Evolutionary conservation across 1,140 invertebrate genomes (phyloP), one percentile per base, ranked within the genome.

Genomic region (Doryteuthis pealeii): DNA sequence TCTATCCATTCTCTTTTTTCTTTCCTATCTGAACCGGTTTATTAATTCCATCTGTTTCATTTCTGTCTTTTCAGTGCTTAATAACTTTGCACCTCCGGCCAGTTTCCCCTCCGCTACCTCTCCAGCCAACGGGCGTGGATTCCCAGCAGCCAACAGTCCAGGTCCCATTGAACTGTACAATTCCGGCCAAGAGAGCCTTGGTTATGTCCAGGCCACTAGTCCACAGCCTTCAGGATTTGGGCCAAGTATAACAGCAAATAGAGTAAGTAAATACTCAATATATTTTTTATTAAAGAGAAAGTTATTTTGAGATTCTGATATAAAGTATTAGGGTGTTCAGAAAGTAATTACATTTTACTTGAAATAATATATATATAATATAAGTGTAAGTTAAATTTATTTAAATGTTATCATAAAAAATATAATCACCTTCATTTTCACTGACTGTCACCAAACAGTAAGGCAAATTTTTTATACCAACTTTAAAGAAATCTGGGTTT

Each of bases 141-240:
- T 96, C 89, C 94, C 94, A 32, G 92, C 94, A 32, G 93, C 95
- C 77, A 95, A 95, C 87, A 96, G 94, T 73, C 90, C 90, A 28
- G 89, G 89, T 76, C 95, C 71, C 18, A 93, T 96, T 82, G 95
- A 96, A 87, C 94, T 96, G 90, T 96, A 95, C 90, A 94, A 92
- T 89, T 93, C 93, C 82, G 91, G 89, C 82, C 93, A 86, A 75
- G 92, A 95, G 87, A 92, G 93, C 88, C 94, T 95, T 70, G 94
- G 94, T 85, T 96, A 96, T 88, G 94, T 96, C 84, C 95, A 96
- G 89, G 94, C 95, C 82, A 94, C 94, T 82, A 96, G 94, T 89
- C 95, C 95, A 80, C 95, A 96, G 88, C 95, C 94, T 81, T 94
- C 91, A 33, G 91, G 87, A 74, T 96, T 96, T 89, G 95, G 94